Conservation (phyloP, 1,140 invertebrate genomes). For the Nebria ingens region DNA sequence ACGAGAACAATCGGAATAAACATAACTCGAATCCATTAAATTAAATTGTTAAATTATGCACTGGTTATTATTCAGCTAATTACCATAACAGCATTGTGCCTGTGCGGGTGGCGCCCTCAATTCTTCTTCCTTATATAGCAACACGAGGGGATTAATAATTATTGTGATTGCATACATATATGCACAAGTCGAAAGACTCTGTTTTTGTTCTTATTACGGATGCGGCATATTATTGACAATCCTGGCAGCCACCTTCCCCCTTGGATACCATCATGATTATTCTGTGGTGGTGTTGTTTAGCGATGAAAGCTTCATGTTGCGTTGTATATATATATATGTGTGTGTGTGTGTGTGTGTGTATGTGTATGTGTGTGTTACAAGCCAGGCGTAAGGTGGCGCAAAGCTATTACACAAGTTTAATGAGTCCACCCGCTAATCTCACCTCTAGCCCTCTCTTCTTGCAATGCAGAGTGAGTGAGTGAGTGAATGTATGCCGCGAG, state of each 20-base stretch:
- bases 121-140: constrained; percentile 22
- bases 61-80: constrained; percentile 22
- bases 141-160: constrained; percentile 12
- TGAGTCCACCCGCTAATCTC: constrained; percentile 27
- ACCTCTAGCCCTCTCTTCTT: constrained; percentile 16
- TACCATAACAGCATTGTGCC: constrained; percentile 17
- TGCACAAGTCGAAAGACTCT: not conserved
- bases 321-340: too few relatives aligned
- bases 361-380: constrained; percentile 16
- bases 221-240: not conserved
- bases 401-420: constrained; percentile 30
- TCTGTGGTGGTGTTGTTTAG: not conserved
- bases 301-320: not conserved
- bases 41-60: constrained; percentile 21
- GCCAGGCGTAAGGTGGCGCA: constrained; percentile 24
- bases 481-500: not conserved
- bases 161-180: not conserved
- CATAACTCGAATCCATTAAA: constrained; percentile 16
- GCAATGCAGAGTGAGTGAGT: not conserved
- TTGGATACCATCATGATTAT: too few relatives aligned
- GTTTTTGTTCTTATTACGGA: not conserved
- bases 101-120: constrained; percentile 13
- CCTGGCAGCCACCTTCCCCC: too few relatives aligned
- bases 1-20: not conserved
- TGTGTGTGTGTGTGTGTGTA: too few relatives aligned